Conservation (phyloP, 2,888 invertebrate genomes). For the Prenolepis imparis region DNA sequence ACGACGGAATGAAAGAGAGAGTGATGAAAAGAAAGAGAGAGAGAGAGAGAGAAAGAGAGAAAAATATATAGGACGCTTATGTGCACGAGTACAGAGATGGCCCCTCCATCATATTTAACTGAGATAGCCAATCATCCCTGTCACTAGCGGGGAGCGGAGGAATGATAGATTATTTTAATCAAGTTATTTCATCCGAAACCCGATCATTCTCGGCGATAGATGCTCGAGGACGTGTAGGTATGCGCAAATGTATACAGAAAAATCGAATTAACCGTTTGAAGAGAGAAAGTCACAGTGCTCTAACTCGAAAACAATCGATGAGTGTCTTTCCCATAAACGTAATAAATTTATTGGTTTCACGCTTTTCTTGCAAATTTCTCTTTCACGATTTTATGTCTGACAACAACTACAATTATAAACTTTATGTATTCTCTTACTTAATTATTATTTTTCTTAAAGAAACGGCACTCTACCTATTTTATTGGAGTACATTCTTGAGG, state of each 20-base stretch:
- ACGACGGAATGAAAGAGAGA: conserved; percentile 41
- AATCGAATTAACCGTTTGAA: conserved; percentile 69
- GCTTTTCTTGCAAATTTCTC: not conserved
- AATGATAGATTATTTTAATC: conserved; percentile 82
- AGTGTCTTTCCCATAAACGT: conserved; percentile 22
- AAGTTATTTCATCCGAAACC: conserved; percentile 76
- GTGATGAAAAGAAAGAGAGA: conserved; percentile 34
- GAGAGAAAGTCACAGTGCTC: conserved; percentile 43
- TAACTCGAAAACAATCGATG: conserved; percentile 62
- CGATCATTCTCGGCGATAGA: conserved; percentile 66
- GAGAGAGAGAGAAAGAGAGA: conserved; percentile 40
- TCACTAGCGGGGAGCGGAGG: conserved; percentile 68
- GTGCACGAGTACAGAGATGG: conserved; percentile 63
- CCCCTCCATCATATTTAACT: conserved; percentile 81
- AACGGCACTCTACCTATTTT: not conserved
- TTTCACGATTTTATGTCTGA: not conserved
- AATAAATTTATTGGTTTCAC: not conserved
- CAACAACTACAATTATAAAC: not conserved
- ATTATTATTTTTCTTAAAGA: not conserved
- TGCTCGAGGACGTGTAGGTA: conserved; percentile 27
- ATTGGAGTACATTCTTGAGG: not conserved
- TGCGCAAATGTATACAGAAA: conserved; percentile 65
- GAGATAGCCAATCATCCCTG: conserved; percentile 79
- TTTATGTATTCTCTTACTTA: not conserved
- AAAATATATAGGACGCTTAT: conserved; percentile 47